These are phyloP conservation scores for Drosophila orena DNA, from an alignment of 1,140 invertebrate species.

Conservation along the genomic window DNA sequence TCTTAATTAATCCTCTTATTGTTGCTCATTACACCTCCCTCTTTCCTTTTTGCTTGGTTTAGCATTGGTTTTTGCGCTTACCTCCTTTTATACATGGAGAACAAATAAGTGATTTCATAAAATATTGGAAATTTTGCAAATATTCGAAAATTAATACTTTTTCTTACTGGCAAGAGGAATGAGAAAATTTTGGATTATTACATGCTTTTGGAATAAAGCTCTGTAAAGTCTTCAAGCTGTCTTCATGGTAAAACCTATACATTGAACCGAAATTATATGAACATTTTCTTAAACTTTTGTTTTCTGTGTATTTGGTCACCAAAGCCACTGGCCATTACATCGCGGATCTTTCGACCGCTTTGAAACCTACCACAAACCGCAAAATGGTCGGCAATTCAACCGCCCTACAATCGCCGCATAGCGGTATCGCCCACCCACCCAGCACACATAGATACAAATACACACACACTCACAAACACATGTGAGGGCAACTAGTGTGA, in stretches of 20 bases:
- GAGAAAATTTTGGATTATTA: neutral
- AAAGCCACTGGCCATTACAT: slow-evolving; percentile 4
- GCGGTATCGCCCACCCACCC: slow-evolving; percentile 24
- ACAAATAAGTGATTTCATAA: neutral
- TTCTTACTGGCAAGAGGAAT: no score
- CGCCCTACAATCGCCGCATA: slow-evolving; percentile 30
- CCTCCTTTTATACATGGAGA: neutral
- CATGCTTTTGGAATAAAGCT: no score
- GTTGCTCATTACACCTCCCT: slow-evolving; percentile 1
- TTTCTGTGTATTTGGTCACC: slow-evolving; percentile 7
- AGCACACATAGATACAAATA: slow-evolving; percentile 9
- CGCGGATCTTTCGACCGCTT: slow-evolving; percentile 8
- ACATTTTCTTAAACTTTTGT: neutral
- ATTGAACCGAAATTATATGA: neutral
- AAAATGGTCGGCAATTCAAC: slow-evolving; percentile 29
- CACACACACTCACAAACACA: slow-evolving; percentile 13
- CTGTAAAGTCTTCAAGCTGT: no score
- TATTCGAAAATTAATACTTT: no score
- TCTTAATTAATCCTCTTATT: slow-evolving; percentile 24
- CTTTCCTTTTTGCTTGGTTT: slow-evolving; percentile 3
- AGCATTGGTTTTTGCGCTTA: neutral
- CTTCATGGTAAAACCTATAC: no score
- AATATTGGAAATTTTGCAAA: neutral
- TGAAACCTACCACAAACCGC: slow-evolving; percentile 43
- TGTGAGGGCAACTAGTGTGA: slow-evolving; percentile 27